Evolutionary conservation across 1,140 invertebrate species (phyloP).

Genomic region (Drosophila prosaltans): DNA sequence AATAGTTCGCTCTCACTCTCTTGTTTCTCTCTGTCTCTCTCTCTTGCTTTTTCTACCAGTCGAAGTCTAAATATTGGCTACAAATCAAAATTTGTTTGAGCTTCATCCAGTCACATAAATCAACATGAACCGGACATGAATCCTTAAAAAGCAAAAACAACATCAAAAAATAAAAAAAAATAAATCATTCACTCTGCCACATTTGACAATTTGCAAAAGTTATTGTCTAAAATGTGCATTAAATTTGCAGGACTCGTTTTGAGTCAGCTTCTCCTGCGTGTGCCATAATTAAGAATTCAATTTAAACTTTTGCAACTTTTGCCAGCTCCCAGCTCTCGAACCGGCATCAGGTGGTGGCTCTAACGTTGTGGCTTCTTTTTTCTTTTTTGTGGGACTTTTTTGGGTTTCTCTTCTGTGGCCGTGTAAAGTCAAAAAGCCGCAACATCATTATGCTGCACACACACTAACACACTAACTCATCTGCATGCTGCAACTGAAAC

Average conservation of each 20-base stretch:
- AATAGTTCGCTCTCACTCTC: background rate
- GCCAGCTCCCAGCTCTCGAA: background rate
- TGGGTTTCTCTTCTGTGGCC: constrained; percentile 27
- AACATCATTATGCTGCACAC: constrained; percentile 52
- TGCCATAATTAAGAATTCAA: constrained; percentile 62
- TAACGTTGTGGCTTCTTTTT: constrained; percentile 39
- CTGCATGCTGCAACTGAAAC: constrained; percentile 53
- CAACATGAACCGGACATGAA: constrained; percentile 38
- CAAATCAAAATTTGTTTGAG: constrained; percentile 53
- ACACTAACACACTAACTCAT: constrained; percentile 24
- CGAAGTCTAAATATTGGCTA: constrained; percentile 34
- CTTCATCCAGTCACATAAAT: constrained; percentile 40
- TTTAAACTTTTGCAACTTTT: constrained; percentile 55
- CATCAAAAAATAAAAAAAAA: constrained; percentile 21
- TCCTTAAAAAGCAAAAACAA: constrained; percentile 23
- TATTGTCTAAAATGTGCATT: constrained; percentile 47
- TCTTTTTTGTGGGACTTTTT: constrained; percentile 19
- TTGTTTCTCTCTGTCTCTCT: constrained; percentile 19
- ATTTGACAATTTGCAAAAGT: constrained; percentile 39
- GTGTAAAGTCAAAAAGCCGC: constrained; percentile 60
- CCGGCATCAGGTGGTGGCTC: constrained; percentile 18
- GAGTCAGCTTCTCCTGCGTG: constrained; percentile 4
- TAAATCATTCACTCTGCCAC: constrained; percentile 5
- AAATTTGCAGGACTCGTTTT: constrained; percentile 32
- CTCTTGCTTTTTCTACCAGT: constrained; percentile 8